Base-by-base conservation (phyloP, 2,113 vertebrate genomes). In the Mastomys natalensis region DNA sequence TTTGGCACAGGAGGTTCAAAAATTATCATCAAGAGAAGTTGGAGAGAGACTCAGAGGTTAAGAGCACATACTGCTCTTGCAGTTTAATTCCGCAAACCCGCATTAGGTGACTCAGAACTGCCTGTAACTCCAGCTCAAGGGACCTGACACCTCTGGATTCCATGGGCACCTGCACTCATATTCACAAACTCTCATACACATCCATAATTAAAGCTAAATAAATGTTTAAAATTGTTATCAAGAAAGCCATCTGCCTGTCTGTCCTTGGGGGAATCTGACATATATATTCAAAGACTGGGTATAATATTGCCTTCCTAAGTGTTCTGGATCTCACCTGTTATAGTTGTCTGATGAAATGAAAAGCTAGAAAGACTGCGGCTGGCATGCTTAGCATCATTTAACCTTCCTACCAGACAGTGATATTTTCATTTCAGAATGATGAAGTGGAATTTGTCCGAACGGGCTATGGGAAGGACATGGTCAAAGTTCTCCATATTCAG, bases 381-480 rank as follows among this genome's bases (percentile, higher is more conserved):
- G 55, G 43, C 43, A 26, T 88, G 62, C 45, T 93, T 40, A 72
- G 40, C 40, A 70, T 90, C 21, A 15, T 16, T 37, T 66, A 82
- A 21, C 53, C 15, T 89, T 89, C 74, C 89, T 53, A 29, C 82
- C 73, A 66, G 26, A 87, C n/a, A 58, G 55, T 40, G 97, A 64
- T 96, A 60, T 70, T 97, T 96, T 97, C 48, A 51, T 97, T 97
- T 78, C 97, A 99, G 99, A 98, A 98, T 45, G 96, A 96, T 29
- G 98, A 99, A 58, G 96, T 99, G 92, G 99, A 99, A 98, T 99
- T 99, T 97, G 99, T 99, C 91, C 98, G 92, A 89, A 99, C 99
- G 0, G 99, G 99, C 89, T 99, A 99, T 89, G 99, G 99, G 53
- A 99, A 99, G 97, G 99, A 99, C 64, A 94, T 97, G 1, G 99